Evolutionary conservation across 2,888 invertebrate genomes (phyloP), one percentile per base, ranked within the genome.

Genomic region (Caenorhabditis plicata): DNA sequence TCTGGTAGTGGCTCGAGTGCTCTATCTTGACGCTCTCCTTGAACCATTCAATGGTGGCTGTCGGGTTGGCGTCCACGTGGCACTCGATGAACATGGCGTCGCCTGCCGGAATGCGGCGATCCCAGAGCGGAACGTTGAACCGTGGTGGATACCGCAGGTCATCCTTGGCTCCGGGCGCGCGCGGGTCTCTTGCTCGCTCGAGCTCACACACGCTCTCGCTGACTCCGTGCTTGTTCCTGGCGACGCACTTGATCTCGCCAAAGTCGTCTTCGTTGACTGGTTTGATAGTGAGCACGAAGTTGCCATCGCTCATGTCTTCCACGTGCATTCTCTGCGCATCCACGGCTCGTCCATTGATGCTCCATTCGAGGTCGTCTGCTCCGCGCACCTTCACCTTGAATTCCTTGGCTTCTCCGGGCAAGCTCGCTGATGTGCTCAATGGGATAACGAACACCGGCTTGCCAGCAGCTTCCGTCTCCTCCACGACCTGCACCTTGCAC

Each of bases 201-300:
- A 78, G 76, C 29, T 66, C 60, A 22, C 72, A 71, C 20, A 61
- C 55, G 39, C 75, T 77, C 0, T 87, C 86, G 0, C 87, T 87
- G 2, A 86, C 85, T 4, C 94, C 94, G 80, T 89, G 89, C 49
- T 88, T 87, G 82, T 92, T 93, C 31, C 75, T 76, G 4, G 91
- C 84, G 20, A 77, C 73, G 63, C 83, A 83, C 9, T 74, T 78
- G 68, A 82, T 81, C 87, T 84, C 88, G 87, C 71, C 90, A 87
- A 75, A 85, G 58, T 88, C 88, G 1, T 89, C 90, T 38, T 71
- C 75, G 7, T 64, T 47, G 22, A 71, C 87, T 80, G 94, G 92
- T 74, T 87, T 87, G 69, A 96, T 89, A 20, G 88, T 86, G 46
- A 96, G 84, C 35, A 89, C 86, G 73, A 89, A 89, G 4, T 87